Conservation (phyloP, 2,888 invertebrate genomes). For the Drepanosiphum platanoidis region DNA sequence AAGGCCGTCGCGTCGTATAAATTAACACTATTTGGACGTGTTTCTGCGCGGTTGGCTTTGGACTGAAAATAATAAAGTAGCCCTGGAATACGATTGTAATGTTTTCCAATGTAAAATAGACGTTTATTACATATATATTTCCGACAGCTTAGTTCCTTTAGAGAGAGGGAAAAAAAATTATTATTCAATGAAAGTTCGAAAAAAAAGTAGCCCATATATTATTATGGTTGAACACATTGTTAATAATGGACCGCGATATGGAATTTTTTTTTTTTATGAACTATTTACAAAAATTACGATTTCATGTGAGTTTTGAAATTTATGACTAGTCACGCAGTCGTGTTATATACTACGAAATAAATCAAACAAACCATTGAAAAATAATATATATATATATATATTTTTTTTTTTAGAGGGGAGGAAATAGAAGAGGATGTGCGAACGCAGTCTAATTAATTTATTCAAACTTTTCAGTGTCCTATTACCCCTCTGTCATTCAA, state of each 20-base stretch:
- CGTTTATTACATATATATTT: conserved; percentile 16
- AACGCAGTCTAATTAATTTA: conserved; percentile 6
- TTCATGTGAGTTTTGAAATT: not conserved
- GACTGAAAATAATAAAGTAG: not conserved
- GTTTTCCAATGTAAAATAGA: conserved; percentile 19
- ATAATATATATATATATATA: too few species aligned
- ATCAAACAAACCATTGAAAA: conserved; percentile 14
- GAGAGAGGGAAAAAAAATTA: too few species aligned
- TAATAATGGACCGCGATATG: conserved; percentile 1
- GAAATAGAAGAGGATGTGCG: not conserved
- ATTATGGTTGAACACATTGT: conserved; percentile 6
- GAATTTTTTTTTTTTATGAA: conserved; percentile 16
- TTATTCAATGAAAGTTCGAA: not conserved
- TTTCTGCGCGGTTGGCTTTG: conserved; percentile 11
- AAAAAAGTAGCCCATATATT: conserved; percentile 3
- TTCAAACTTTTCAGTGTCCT: not conserved
- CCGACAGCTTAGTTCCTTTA: conserved; percentile 20
- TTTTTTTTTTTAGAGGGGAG: not conserved
- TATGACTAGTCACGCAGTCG: not conserved
- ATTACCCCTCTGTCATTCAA: not conserved
- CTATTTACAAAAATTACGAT: not conserved
- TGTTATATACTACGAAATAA: conserved; percentile 13
- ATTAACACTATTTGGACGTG: conserved; percentile 10
- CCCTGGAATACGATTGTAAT: conserved; percentile 2
- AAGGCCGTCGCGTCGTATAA: not conserved